Base-by-base conservation (phyloP, 2,888 invertebrate species). In the Leucophenga montana region DNA sequence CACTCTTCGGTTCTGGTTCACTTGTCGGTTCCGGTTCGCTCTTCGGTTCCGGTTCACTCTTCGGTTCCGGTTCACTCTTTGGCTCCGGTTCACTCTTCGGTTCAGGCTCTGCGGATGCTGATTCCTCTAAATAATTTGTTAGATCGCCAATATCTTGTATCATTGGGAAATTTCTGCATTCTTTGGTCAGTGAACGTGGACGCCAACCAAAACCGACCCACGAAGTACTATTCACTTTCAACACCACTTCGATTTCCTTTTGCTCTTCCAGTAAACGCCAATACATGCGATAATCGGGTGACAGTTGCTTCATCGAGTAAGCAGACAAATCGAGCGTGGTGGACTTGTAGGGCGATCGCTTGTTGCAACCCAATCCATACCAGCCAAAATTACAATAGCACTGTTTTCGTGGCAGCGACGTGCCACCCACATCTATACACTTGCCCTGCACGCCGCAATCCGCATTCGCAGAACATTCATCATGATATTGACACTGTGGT, bases 191-290 rank as follows among this genome's bases (percentile, higher is more conserved):
- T 11, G 91, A 91, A 53, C 90, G 91, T 0, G 98, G 97, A 68
- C 97, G 91, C 97, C 98, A 98, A n/a, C 98, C 98, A 6, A 98
- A 78, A 8, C 94, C 92, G 3, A 93, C 94, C 90, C 96, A 98
- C 14, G 96, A 95, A 0, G 94, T 94, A 1, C 96, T 93, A 78
- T 97, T 96, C n/a, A 95, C 96, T 62, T 94, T 92, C 89, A 97
- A 92, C 0, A 97, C 92, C 27, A 97, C 91, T 88, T 98, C 98
- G 31, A 98, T 90, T 89, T 98, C 97, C n/a, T 92, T 92, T 44
- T 93, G 92, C 72, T 95, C 95, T 82, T 93, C 92, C 59, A 97
- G 85, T 53, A 97, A 91, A 66, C 95, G 91, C 96, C 97, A 97
- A 89, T 95, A 96, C 72, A 98, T 90, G 39, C 92, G 91, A 88